These are phyloP conservation scores for Rhinogobio ventralis DNA, from an alignment of 2,797 vertebrate species.

Conservation along the genomic window DNA sequence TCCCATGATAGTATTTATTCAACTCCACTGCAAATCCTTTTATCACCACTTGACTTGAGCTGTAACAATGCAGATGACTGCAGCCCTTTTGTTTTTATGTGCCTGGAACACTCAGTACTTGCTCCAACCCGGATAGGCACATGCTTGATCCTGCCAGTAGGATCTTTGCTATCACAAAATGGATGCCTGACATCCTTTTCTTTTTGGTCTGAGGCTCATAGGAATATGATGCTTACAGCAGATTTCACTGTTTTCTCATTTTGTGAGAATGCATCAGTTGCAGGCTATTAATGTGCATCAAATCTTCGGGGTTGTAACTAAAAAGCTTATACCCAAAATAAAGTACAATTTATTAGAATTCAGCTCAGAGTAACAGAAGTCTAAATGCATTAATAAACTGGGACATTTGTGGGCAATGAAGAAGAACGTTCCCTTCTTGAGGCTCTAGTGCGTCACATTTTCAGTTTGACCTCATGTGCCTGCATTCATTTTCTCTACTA, in stretches of 20 bases:
- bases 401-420: not conserved
- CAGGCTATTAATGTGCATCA: not conserved
- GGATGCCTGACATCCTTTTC: not conserved
- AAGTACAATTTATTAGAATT: not conserved
- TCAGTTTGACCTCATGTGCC: conserved; percentile 13
- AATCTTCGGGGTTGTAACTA: not conserved
- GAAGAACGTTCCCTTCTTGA: not conserved
- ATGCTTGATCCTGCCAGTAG: not conserved
- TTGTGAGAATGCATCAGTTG: not conserved
- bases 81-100: conserved; percentile 4
- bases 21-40: not conserved
- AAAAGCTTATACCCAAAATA: not conserved
- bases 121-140: not conserved
- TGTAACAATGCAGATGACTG: not conserved
- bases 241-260: not conserved
- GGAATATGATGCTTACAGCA: not conserved
- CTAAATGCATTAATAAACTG: not conserved
- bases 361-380: not conserved
- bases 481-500: conserved; percentile 1
- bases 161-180: not conserved
- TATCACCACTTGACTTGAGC: conserved; percentile 5
- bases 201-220: not conserved
- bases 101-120: not conserved
- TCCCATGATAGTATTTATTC: not conserved
- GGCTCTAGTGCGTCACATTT: not conserved